These are phyloP conservation scores for Equus przewalskii DNA, from an alignment of 2,113 vertebrate genomes.

Conservation along the genomic window DNA sequence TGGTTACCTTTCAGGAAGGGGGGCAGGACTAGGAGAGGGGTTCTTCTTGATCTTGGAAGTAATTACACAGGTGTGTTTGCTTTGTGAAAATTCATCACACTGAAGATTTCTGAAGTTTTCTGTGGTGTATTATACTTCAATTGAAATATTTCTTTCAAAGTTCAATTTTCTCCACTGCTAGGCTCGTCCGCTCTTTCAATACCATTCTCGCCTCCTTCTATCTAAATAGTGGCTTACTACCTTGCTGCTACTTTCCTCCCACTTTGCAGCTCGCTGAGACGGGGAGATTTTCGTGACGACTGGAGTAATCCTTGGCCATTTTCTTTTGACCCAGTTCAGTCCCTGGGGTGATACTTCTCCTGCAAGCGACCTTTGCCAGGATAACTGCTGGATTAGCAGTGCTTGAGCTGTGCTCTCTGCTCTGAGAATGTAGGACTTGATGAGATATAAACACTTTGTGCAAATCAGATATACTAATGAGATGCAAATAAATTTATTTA, in stretches of 20 bases:
- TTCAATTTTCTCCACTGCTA: neutral
- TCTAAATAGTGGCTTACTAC: neutral
- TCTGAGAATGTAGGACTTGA: neutral
- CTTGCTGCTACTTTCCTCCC: neutral
- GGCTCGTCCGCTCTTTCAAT: neutral
- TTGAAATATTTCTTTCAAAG: neutral
- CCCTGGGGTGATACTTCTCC: neutral
- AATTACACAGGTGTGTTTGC: neutral
- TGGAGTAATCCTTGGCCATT: neutral
- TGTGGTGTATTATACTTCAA: neutral
- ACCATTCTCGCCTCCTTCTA: neutral
- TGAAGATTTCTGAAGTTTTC: neutral
- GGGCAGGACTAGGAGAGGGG: too few species aligned
- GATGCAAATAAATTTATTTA: conserved; percentile 4
- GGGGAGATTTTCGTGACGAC: neutral
- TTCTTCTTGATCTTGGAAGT: neutral
- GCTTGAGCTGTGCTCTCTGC: neutral
- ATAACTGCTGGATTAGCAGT: neutral
- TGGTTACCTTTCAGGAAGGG: neutral
- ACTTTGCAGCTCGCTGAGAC: neutral
- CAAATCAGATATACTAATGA: conserved; percentile 25
- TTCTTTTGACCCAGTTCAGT: neutral
- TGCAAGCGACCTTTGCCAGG: neutral
- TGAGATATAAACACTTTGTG: neutral
- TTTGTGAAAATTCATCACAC: neutral